These are phyloP conservation scores for Rambutsinella grinnellia DNA, from an alignment of 2,888 invertebrate species.

Conservation along the genomic window DNA sequence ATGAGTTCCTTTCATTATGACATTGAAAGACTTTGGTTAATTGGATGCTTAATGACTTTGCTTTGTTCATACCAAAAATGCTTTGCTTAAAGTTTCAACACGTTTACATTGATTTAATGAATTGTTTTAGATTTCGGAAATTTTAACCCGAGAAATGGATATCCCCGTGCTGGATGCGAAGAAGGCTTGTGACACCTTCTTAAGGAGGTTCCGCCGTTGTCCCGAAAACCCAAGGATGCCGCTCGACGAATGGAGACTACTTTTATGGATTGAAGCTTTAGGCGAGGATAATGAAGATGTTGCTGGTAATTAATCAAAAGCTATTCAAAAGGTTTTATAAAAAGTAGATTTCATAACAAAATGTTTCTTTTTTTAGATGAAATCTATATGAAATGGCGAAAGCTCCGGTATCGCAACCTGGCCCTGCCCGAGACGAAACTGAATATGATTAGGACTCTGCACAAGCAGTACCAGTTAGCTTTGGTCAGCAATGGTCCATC, in stretches of 20 bases:
- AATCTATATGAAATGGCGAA: constrained; percentile 83
- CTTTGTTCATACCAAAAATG: too few species aligned
- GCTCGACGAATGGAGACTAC: constrained; percentile 82
- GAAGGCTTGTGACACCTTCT: constrained; percentile 77
- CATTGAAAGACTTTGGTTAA: too few species aligned
- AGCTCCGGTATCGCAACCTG: constrained; percentile 83
- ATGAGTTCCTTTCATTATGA: too few species aligned
- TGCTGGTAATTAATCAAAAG: constrained; percentile 73
- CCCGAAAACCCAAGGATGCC: constrained; percentile 82
- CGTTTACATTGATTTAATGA: too few species aligned
- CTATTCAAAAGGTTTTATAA: constrained; percentile 2
- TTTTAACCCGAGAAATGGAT: constrained; percentile 76
- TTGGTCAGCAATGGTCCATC: constrained; percentile 87
- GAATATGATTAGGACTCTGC: constrained; percentile 78
- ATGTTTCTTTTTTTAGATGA: constrained; percentile 72
- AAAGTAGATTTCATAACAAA: too few species aligned
- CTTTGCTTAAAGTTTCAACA: too few species aligned
- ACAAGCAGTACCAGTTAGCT: constrained; percentile 79
- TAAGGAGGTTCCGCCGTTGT: constrained; percentile 83
- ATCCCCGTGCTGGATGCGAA: constrained; percentile 77
- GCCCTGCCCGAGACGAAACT: constrained; percentile 78
- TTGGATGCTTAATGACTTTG: too few species aligned
- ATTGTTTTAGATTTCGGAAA: constrained; percentile 72
- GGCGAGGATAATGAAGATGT: constrained; percentile 80
- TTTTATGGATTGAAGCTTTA: constrained; percentile 83